phyloP scores from a whole-genome alignment of 2,797 vertebrate genomes.

The Oryzias dopingdopingensis region DNA sequence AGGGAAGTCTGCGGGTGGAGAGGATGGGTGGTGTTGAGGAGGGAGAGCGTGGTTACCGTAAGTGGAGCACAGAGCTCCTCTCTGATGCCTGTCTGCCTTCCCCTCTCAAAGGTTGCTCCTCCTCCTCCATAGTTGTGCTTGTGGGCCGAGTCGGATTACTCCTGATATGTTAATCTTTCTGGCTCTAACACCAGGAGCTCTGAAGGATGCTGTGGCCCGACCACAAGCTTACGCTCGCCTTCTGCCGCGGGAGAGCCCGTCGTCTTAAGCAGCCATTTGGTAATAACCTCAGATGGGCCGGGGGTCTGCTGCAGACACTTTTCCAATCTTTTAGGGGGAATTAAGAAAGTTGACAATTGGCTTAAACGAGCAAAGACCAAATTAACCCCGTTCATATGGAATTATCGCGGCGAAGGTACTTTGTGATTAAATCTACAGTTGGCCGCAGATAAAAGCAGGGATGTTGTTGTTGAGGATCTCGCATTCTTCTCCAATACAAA shows the following conservation, averaged over 20 bases:
- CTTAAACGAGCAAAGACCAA: conserved; percentile 55
- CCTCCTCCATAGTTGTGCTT: conserved; percentile 74
- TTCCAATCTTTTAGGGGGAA: conserved; percentile 66
- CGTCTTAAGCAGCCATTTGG: conserved; percentile 59
- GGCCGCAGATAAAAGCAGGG: conserved; percentile 50
- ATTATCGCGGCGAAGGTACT: conserved; percentile 59
- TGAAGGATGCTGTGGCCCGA: conserved; percentile 75
- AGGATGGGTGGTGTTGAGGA: conserved; percentile 65
- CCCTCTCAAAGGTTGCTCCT: conserved; percentile 74
- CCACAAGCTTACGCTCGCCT: conserved; percentile 72
- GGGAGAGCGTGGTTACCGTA: conserved; percentile 63
- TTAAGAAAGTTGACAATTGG: conserved; percentile 62
- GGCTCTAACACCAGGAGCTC: conserved; percentile 69
- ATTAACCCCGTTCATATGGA: conserved; percentile 39
- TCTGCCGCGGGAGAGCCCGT: conserved; percentile 66
- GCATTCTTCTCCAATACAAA: conserved; percentile 58
- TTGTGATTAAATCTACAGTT: conserved; percentile 46
- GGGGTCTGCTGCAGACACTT: conserved; percentile 40
- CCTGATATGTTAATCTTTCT: conserved; percentile 78
- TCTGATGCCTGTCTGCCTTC: conserved; percentile 68
- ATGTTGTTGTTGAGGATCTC: conserved; percentile 58
- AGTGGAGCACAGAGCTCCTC: conserved; percentile 62
- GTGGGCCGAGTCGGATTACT: conserved; percentile 77
- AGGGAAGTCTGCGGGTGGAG: conserved; percentile 40
- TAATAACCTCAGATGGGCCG: conserved; percentile 57